Conservation (phyloP, 2,888 invertebrate species). For the Cremastinae sp. region DNA sequence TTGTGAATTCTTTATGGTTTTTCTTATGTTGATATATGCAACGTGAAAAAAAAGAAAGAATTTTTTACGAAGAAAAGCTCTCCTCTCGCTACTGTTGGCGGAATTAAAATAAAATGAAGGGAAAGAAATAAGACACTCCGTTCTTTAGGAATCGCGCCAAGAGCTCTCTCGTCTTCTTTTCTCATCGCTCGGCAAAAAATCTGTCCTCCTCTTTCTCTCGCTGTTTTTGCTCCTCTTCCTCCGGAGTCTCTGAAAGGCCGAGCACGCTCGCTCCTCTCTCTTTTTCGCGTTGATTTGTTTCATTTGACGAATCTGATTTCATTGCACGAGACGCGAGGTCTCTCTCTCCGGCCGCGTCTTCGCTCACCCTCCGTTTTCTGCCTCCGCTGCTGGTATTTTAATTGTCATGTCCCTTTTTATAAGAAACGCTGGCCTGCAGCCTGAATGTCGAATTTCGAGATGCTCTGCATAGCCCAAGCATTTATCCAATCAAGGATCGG, state of each 20-base stretch:
- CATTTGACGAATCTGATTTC: conserved; percentile 61
- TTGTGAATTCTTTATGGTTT: conserved; percentile 26
- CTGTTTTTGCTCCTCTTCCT: conserved; percentile 35
- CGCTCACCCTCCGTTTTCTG: neutral
- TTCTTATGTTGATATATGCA: conserved; percentile 34
- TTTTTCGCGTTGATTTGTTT: conserved; percentile 58
- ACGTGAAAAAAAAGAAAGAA: conserved; percentile 5
- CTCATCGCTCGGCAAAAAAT: conserved; percentile 40
- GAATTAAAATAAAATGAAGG: neutral
- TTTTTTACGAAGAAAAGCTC: neutral
- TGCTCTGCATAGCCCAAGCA: conserved; percentile 62
- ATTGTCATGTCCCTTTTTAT: conserved; percentile 62
- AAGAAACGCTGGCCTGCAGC: conserved; percentile 39
- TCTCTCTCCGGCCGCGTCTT: conserved; percentile 18
- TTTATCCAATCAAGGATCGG: conserved; percentile 61
- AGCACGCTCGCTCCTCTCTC: neutral
- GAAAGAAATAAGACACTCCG: conserved; percentile 34
- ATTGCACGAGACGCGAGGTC: conserved; percentile 38
- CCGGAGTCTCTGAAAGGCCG: conserved; percentile 9
- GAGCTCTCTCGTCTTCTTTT: conserved; percentile 35
- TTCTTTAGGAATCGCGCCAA: conserved; percentile 54
- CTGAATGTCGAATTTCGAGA: conserved; percentile 61
- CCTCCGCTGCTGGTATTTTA: conserved; percentile 58
- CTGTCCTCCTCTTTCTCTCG: neutral
- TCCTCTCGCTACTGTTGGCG: conserved; percentile 11